These are phyloP conservation scores for Clupea harengus DNA, from an alignment of 2,113 vertebrate species.

Conservation along the genomic window DNA sequence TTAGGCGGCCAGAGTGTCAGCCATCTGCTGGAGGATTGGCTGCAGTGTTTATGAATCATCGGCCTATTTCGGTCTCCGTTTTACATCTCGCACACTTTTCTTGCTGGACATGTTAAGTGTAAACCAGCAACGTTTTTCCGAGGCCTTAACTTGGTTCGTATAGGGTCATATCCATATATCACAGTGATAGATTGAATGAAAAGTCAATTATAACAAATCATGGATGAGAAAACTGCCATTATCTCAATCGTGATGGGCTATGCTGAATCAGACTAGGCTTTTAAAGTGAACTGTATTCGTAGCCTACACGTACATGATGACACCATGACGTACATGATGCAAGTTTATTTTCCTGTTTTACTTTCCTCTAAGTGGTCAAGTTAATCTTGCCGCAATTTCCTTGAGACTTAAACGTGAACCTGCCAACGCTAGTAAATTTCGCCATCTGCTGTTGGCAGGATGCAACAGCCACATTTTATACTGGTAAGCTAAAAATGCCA, in stretches of 20 bases:
- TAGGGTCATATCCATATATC: background rate
- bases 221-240: no score
- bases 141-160: no score
- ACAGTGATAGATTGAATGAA: background rate
- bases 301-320: no score
- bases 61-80: slow-evolving; percentile 30
- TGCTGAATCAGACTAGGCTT: no score
- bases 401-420: background rate
- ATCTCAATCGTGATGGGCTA: no score
- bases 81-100: background rate
- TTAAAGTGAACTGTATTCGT: no score
- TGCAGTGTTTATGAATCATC: slow-evolving; percentile 43
- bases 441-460: background rate
- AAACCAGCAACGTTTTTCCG: no score
- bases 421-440: background rate
- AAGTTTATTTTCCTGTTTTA: no score
- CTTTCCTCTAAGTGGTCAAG: no score
- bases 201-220: background rate
- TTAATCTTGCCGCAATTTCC: background rate
- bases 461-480: background rate
- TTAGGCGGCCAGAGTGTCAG: slow-evolving; percentile 1
- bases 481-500: background rate
- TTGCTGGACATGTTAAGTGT: background rate
- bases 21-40: slow-evolving; percentile 46
- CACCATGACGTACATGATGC: no score